Evolutionary conservation across 2,113 vertebrate species (phyloP).

Genomic region (Thermophis baileyi): DNA sequence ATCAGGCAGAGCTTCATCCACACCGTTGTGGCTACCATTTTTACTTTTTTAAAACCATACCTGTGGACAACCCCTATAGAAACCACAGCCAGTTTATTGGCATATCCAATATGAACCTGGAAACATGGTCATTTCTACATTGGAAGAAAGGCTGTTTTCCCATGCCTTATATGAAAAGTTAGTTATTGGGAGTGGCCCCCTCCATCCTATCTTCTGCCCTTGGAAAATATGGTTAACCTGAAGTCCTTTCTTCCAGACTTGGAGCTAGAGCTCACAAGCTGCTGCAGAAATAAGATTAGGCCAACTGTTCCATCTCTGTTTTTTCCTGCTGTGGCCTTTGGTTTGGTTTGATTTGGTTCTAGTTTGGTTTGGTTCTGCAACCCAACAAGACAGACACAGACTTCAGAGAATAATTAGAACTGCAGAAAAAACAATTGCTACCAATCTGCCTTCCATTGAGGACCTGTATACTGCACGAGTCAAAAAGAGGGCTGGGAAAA

Average conservation of each 20-base stretch:
- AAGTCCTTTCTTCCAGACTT: not conserved
- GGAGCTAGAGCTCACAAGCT: not conserved
- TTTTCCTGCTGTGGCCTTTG: not conserved
- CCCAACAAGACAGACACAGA: too few species aligned
- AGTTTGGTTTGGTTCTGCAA: too few species aligned
- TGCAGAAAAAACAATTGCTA: too few species aligned
- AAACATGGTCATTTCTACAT: not conserved
- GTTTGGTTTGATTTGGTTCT: too few species aligned
- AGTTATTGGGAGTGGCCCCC: not conserved
- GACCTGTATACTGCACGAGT: too few species aligned
- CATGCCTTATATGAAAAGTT: not conserved
- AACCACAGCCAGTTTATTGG: not conserved
- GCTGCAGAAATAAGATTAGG: not conserved
- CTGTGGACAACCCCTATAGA: not conserved
- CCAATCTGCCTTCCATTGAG: too few species aligned
- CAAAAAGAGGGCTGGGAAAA: too few species aligned
- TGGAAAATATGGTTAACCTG: not conserved
- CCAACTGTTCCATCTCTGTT: not conserved
- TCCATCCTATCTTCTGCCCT: not conserved
- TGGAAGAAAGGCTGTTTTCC: not conserved
- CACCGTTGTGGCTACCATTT: not conserved
- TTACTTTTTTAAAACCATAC: not conserved
- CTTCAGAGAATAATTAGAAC: too few species aligned
- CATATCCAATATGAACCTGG: not conserved
- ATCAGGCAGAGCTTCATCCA: not conserved